A percentile compares a stretch with the other conserved stretches of the same genome.
phyloP scores from a whole-genome alignment of 2,888 invertebrate genomes.

The Sycophila texana region DNA sequence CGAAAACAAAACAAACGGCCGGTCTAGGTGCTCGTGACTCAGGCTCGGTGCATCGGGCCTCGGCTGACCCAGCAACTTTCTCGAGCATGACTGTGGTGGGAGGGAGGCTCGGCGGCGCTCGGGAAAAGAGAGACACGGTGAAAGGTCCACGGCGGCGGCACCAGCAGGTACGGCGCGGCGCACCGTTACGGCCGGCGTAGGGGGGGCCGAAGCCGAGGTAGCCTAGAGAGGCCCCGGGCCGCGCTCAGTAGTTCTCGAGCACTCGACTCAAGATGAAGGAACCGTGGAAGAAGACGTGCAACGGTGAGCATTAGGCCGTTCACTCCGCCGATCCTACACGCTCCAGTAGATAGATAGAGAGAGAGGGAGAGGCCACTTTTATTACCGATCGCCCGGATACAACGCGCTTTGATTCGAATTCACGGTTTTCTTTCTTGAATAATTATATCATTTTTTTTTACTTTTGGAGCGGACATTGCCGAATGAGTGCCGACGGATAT shows the following conservation, averaged over 20 bases:
- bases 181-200: slow-evolving; percentile 28
- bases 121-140: slow-evolving; percentile 39
- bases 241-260: slow-evolving; percentile 56
- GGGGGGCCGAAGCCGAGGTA: slow-evolving; percentile 3
- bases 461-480: no score
- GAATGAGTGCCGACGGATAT: no score
- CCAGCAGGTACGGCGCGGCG: slow-evolving; percentile 27
- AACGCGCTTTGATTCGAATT: no score
- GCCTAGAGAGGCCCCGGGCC: slow-evolving; percentile 22
- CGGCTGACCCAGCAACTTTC: slow-evolving; percentile 59
- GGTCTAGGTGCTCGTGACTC: slow-evolving; percentile 13
- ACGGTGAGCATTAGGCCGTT: slow-evolving; percentile 47
- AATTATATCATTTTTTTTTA: no score
- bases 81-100: slow-evolving; percentile 53
- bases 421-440: no score
- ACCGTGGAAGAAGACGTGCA: slow-evolving; percentile 58
- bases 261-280: slow-evolving; percentile 56
- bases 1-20: no score
- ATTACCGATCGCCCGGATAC: no score
- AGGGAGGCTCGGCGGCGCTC: background rate
- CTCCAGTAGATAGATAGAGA: no score
- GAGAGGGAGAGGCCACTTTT: no score
- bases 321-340: no score
- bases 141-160: slow-evolving; percentile 45
- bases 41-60: slow-evolving; percentile 27